Evolutionary conservation across 1,140 invertebrate genomes (phyloP).

Genomic region (Neodiprion lecontei): DNA sequence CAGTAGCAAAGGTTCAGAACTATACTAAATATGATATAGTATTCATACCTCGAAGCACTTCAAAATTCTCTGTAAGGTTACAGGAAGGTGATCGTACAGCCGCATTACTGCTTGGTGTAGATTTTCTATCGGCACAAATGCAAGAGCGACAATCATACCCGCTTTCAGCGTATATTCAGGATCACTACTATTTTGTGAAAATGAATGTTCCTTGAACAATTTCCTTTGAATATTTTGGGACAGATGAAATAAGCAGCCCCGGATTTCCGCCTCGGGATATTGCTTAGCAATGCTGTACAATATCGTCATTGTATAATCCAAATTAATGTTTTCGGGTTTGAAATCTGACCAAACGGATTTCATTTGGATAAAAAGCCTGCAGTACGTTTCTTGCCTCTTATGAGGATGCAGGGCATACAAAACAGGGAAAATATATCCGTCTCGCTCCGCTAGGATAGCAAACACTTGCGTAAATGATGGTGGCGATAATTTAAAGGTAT

Average conservation of each 20-base stretch:
- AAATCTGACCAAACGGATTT: constrained; percentile 16
- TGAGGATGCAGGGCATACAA: constrained; percentile 12
- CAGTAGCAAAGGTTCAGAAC: too few species aligned
- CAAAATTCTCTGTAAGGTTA: not conserved
- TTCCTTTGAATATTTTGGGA: constrained; percentile 15
- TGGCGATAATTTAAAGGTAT: constrained; percentile 19
- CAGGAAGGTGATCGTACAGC: not conserved
- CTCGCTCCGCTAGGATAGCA: constrained; percentile 6
- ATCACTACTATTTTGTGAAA: constrained; percentile 10
- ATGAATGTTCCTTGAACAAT: not conserved
- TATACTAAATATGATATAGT: too few species aligned
- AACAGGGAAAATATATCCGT: constrained; percentile 14
- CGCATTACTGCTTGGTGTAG: not conserved
- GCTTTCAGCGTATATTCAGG: constrained; percentile 10
- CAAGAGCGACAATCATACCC: constrained; percentile 10
- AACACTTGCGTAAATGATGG: constrained; percentile 1
- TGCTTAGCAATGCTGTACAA: not conserved
- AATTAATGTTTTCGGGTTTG: constrained; percentile 4
- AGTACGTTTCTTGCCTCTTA: constrained; percentile 12
- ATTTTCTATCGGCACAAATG: constrained; percentile 9
- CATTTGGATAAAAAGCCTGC: not conserved
- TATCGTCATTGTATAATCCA: constrained; percentile 11
- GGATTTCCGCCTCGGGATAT: constrained; percentile 8
- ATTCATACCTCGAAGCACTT: constrained; percentile 15
- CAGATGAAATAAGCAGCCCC: constrained; percentile 17